These are phyloP conservation scores for Emydoidea blandingii DNA, from an alignment of 2,797 vertebrate species.

Conservation along the genomic window DNA sequence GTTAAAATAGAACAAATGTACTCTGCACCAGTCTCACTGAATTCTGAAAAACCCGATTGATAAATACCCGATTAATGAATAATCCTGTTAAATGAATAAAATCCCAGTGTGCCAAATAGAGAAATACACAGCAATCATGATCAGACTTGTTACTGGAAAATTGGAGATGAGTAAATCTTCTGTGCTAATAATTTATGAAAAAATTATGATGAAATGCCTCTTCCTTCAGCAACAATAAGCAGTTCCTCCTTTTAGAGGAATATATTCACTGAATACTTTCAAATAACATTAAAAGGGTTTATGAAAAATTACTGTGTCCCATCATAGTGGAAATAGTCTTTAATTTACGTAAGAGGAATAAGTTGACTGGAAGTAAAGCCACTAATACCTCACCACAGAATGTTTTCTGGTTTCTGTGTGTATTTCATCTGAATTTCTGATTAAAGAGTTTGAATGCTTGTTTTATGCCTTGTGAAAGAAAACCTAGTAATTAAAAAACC, in stretches of 20 bases:
- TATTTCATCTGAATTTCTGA: background rate
- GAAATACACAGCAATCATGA: conserved; percentile 67
- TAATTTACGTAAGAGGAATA: conserved; percentile 30
- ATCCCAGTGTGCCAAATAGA: conserved; percentile 68
- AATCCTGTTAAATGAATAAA: conserved; percentile 79
- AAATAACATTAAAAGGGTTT: conserved; percentile 65
- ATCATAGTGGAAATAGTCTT: conserved; percentile 40
- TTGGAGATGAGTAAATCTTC: conserved; percentile 75
- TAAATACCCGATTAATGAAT: conserved; percentile 80
- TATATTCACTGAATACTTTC: conserved; percentile 63
- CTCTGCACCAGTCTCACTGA: conserved; percentile 50
- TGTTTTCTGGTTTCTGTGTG: background rate
- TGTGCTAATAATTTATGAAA: conserved; percentile 75
- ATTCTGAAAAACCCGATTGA: conserved; percentile 60
- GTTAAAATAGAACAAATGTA: conserved; percentile 75
- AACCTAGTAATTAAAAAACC: background rate
- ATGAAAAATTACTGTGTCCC: conserved; percentile 58
- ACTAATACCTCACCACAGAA: background rate
- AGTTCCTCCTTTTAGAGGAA: conserved; percentile 57
- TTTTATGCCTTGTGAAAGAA: background rate
- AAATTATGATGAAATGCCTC: conserved; percentile 65
- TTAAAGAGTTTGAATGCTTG: background rate
- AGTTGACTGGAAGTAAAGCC: background rate
- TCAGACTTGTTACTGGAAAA: conserved; percentile 71
- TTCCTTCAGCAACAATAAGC: conserved; percentile 62